Evolutionary conservation across 2,113 vertebrate genomes (phyloP).

Genomic region (Limnothrissa miodon): DNA sequence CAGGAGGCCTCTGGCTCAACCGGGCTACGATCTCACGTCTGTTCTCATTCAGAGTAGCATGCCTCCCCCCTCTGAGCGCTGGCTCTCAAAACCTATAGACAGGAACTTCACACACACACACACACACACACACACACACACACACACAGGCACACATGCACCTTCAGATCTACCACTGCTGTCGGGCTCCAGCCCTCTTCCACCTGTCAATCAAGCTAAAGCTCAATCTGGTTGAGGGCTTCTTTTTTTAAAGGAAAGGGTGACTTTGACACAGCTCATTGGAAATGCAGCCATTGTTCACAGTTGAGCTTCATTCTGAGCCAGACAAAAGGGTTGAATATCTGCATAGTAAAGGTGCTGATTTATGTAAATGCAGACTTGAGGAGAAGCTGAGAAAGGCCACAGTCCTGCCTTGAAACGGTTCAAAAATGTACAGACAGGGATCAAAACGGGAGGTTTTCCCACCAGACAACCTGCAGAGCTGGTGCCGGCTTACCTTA

Average conservation of each 20-base stretch:
- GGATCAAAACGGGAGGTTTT: neutral
- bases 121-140: neutral
- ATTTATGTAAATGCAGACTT: slow-evolving; percentile 1
- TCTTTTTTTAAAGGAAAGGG: neutral
- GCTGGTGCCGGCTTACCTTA: neutral
- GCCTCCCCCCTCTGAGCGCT: neutral
- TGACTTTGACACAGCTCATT: slow-evolving; percentile 17
- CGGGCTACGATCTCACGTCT: neutral
- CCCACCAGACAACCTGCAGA: neutral
- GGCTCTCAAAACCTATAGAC: neutral
- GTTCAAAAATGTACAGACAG: neutral
- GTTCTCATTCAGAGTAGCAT: neutral
- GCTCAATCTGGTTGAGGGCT: neutral
- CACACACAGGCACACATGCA: neutral
- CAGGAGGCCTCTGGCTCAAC: slow-evolving; percentile 36
- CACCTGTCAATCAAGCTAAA: slow-evolving; percentile 28
- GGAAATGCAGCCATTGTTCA: slow-evolving; percentile 14
- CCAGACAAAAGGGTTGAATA: slow-evolving; percentile 10
- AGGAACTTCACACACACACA: neutral
- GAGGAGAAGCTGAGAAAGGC: neutral
- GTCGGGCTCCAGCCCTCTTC: slow-evolving; percentile 18
- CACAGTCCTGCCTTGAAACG: neutral
- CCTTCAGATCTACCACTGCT: slow-evolving; percentile 4
- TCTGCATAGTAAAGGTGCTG: neutral
- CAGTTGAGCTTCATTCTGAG: neutral